A percentile compares a stretch with the other conserved stretches of the same genome.
These are phyloP conservation scores for Petrocephalus zakoni DNA, from an alignment of 2,113 vertebrate genomes.

Conservation along the genomic window DNA sequence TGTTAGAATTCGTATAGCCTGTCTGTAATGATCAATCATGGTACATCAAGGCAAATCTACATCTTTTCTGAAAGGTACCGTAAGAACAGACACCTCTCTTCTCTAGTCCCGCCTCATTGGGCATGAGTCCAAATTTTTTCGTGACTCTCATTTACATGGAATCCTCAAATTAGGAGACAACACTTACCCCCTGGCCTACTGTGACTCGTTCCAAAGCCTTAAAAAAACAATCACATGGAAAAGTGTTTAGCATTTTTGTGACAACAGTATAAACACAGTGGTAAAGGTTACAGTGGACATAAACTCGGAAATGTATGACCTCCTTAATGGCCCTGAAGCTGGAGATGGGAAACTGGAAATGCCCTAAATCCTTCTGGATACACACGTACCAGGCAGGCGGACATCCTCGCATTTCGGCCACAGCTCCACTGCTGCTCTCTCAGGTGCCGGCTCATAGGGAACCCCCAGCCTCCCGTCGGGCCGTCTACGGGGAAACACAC, in stretches of 20 bases:
- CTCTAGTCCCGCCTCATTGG: background rate
- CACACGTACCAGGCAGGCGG: conserved; percentile 86
- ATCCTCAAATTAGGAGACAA: background rate
- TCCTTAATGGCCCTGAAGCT: background rate
- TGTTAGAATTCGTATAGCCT: background rate
- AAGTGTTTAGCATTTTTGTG: conserved; percentile 55
- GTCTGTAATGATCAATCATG: background rate
- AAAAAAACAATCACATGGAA: conserved; percentile 32
- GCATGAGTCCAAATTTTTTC: background rate
- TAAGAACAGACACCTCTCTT: background rate
- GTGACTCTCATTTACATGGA: background rate
- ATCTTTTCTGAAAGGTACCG: background rate
- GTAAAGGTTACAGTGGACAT: background rate
- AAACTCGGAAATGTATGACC: background rate
- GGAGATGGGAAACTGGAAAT: background rate
- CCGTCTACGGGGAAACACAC: conserved; percentile 56
- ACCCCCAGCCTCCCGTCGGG: conserved; percentile 63
- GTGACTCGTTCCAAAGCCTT: conserved; percentile 73
- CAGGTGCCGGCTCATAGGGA: conserved; percentile 87
- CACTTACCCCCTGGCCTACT: conserved; percentile 71
- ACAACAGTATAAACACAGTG: conserved; percentile 50
- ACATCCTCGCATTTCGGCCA: conserved; percentile 93
- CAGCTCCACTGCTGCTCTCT: conserved; percentile 73
- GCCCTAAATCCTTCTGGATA: background rate
- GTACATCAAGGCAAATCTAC: no score